phyloP scores from a whole-genome alignment of 1,140 invertebrate species.

The Drosophila azteca region DNA sequence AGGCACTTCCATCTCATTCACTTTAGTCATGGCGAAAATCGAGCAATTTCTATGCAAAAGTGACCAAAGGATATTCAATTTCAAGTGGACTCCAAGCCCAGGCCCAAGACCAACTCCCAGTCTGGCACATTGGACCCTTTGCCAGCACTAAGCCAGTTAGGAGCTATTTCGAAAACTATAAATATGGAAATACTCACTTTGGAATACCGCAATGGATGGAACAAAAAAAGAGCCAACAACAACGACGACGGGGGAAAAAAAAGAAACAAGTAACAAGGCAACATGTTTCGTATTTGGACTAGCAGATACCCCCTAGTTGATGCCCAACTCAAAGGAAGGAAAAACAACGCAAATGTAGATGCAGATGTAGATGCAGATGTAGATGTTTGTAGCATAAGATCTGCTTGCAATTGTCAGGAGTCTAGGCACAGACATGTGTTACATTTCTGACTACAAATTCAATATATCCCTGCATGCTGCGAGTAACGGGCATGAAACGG shows the following conservation, averaged over 20 bases:
- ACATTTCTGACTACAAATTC: background rate
- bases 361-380: too few species aligned
- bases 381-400: too few species aligned
- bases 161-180: constrained; percentile 60
- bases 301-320: too few species aligned
- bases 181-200: constrained; percentile 57
- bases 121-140: constrained; percentile 4
- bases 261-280: constrained; percentile 17
- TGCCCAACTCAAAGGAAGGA: too few species aligned
- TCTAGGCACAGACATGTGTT: too few species aligned
- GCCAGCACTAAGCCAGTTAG: constrained; percentile 48
- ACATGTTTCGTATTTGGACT: background rate
- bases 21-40: constrained; percentile 15
- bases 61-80: constrained; percentile 40
- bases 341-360: too few species aligned
- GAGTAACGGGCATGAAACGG: constrained; percentile 10
- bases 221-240: constrained; percentile 6
- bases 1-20: constrained; percentile 4
- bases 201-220: constrained; percentile 36
- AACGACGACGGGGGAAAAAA: constrained; percentile 1
- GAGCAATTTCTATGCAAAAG: constrained; percentile 46
- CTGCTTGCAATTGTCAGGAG: too few species aligned
- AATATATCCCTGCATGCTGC: background rate
- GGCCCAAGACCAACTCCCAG: background rate
- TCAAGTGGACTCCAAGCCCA: constrained; percentile 6